Conservation (phyloP, 2,113 vertebrate species). For the Microcebus murinus region DNA sequence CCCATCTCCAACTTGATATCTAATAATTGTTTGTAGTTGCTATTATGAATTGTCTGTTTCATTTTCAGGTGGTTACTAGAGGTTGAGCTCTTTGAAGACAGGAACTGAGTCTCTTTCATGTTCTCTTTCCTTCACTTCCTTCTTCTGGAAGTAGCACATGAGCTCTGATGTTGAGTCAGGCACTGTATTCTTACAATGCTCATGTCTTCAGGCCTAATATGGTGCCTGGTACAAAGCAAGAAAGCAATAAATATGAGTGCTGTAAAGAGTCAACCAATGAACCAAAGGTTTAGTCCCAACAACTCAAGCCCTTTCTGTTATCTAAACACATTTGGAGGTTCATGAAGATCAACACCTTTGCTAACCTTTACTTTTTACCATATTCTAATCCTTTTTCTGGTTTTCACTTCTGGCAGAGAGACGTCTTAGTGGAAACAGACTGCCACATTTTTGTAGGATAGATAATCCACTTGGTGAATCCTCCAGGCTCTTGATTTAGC, state of each 20-base stretch:
- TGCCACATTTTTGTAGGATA: not conserved
- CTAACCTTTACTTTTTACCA: not conserved
- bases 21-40: not conserved
- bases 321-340: not conserved
- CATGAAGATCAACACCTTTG: not conserved
- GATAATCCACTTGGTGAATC: not conserved
- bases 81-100: not conserved
- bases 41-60: not conserved
- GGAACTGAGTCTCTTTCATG: not conserved
- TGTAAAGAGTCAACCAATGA: not conserved
- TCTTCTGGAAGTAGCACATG: not conserved
- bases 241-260: not conserved
- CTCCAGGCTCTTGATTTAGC: not conserved
- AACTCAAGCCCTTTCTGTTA: not conserved
- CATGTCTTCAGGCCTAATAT: not conserved
- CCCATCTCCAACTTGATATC: not conserved
- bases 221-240: not conserved
- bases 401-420: not conserved
- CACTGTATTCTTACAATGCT: not conserved
- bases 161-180: not conserved
- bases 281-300: not conserved
- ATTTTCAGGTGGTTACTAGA: not conserved
- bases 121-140: not conserved
- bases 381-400: not conserved
- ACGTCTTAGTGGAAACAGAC: not conserved